Conservation (phyloP, 2,113 vertebrate species). For the Lucifuga dentata region DNA sequence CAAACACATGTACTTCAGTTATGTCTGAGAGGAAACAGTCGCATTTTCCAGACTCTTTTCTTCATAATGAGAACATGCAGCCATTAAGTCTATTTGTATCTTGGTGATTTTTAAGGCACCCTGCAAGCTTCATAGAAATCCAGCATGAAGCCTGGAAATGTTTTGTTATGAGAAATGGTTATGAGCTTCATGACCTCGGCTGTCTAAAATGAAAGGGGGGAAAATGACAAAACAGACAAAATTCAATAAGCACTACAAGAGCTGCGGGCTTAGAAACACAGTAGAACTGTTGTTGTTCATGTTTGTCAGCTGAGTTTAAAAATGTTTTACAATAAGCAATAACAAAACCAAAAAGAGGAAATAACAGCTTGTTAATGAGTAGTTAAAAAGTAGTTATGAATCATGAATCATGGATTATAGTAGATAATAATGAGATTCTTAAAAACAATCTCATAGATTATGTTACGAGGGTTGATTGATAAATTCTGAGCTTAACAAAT, state of each 20-base stretch:
- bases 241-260: not conserved
- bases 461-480: too few species aligned
- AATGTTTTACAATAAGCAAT: too few species aligned
- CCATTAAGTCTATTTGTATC: constrained; percentile 13
- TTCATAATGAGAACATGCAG: constrained; percentile 1
- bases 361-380: too few species aligned
- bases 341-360: too few species aligned
- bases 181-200: not conserved
- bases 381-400: too few species aligned
- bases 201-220: not conserved
- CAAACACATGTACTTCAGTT: constrained; percentile 19
- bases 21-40: constrained; percentile 7
- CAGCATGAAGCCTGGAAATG: constrained; percentile 4
- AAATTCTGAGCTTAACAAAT: too few species aligned
- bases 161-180: constrained; percentile 5
- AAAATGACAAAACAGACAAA: constrained; percentile 8
- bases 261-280: constrained; percentile 3
- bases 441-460: too few species aligned
- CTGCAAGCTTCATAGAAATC: constrained; percentile 17
- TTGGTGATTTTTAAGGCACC: constrained; percentile 11
- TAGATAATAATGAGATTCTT: too few species aligned
- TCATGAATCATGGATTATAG: too few species aligned
- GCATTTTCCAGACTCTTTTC: constrained; percentile 11
- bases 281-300: not conserved
- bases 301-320: not conserved